These are phyloP conservation scores for Lasioglossum pauxillum DNA, from an alignment of 2,888 invertebrate species.

Conservation along the genomic window DNA sequence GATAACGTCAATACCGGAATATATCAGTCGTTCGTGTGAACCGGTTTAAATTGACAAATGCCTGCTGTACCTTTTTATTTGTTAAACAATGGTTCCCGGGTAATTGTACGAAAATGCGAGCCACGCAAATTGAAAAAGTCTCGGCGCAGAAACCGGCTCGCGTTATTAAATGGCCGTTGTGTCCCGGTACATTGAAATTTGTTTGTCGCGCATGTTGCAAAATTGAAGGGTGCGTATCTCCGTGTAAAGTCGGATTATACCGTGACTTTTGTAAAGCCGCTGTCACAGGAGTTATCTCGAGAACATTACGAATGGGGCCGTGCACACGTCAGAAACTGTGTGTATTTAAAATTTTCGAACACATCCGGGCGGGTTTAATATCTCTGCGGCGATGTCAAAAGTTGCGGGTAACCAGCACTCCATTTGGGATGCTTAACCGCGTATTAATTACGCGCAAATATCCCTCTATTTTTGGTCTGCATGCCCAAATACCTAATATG, in stretches of 20 bases:
- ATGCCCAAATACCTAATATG: too few species aligned
- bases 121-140: neutral
- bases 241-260: constrained; percentile 28
- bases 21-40: neutral
- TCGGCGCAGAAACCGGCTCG: neutral
- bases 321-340: constrained; percentile 16
- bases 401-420: neutral
- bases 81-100: neutral
- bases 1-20: neutral
- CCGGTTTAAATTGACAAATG: neutral
- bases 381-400: neutral
- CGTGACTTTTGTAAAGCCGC: constrained; percentile 20
- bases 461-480: neutral
- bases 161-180: neutral
- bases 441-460: constrained; percentile 30
- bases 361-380: constrained; percentile 25
- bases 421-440: constrained; percentile 19
- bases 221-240: constrained; percentile 1
- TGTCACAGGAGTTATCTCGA: constrained; percentile 13
- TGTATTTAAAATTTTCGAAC: constrained; percentile 10
- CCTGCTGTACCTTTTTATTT: neutral
- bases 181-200: neutral
- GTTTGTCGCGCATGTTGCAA: neutral
- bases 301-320: neutral
- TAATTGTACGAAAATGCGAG: neutral